Evolutionary conservation across 2,797 vertebrate species (phyloP).

Genomic region (Astyanax mexicanus): DNA sequence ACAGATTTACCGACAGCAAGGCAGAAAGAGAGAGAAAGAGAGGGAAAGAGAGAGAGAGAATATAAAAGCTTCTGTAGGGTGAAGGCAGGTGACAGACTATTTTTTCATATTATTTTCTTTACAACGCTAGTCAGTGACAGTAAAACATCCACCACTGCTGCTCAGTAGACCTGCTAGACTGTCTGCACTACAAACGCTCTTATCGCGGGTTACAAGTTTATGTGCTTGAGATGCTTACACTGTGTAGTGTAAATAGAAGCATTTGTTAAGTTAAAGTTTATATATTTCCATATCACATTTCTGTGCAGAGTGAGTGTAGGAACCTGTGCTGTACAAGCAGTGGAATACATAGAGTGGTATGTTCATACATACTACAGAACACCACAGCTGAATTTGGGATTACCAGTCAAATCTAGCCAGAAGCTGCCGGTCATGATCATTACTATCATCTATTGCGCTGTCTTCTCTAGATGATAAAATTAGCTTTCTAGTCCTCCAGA

Average conservation of each 20-base stretch:
- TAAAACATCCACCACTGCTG: not conserved
- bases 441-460: too few species aligned
- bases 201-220: not conserved
- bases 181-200: not conserved
- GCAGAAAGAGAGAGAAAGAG: conserved; percentile 8
- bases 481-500: too few species aligned
- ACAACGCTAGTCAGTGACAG: not conserved
- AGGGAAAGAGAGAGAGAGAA: conserved; percentile 13
- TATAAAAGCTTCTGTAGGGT: conserved; percentile 9
- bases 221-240: not conserved
- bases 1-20: conserved; percentile 1
- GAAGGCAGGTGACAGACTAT: not conserved
- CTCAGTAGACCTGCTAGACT: not conserved
- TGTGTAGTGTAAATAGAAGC: not conserved
- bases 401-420: not conserved
- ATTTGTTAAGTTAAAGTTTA: not conserved
- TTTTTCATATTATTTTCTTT: conserved; percentile 1
- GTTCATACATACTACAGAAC: not conserved
- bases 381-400: not conserved
- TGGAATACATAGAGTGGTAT: not conserved
- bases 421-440: too few species aligned
- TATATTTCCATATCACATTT: not conserved
- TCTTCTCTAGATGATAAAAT: too few species aligned
- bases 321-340: not conserved
- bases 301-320: not conserved